Evolutionary conservation across 2,888 invertebrate genomes (phyloP).

Genomic region (Julus scanicus): DNA sequence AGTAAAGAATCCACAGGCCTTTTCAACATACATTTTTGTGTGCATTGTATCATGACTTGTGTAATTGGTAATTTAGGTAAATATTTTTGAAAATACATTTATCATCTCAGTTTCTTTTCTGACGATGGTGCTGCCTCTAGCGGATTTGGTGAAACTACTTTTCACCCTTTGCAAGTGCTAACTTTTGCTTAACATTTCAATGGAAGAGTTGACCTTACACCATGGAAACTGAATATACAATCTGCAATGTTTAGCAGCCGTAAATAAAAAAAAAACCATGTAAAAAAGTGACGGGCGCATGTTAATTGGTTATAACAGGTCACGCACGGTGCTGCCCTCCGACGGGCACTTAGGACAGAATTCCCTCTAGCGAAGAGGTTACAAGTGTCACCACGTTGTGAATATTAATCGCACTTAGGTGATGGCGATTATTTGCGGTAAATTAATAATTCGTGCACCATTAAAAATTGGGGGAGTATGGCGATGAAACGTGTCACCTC

Average conservation of each 20-base stretch:
- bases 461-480: conserved; percentile 28
- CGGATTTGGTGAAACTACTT: no score
- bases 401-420: conserved; percentile 34
- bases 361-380: not conserved
- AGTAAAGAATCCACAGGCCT: no score
- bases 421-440: conserved; percentile 34
- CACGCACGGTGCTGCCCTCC: conserved; percentile 25
- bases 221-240: not conserved
- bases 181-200: no score
- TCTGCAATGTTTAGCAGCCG: not conserved
- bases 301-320: not conserved
- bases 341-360: not conserved
- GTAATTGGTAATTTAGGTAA: no score
- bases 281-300: not conserved
- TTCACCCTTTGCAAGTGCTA: no score
- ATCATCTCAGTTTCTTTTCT: no score
- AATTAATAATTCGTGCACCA: conserved; percentile 18
- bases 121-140: no score
- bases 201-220: not conserved
- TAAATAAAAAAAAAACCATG: not conserved
- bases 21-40: no score
- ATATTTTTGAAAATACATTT: no score
- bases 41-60: no score
- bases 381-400: not conserved
- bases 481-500: conserved; percentile 21